A percentile compares a stretch with the other conserved stretches of the same genome.
These are phyloP conservation scores for Meda fulgida DNA, from an alignment of 2,797 vertebrate species.

Conservation along the genomic window DNA sequence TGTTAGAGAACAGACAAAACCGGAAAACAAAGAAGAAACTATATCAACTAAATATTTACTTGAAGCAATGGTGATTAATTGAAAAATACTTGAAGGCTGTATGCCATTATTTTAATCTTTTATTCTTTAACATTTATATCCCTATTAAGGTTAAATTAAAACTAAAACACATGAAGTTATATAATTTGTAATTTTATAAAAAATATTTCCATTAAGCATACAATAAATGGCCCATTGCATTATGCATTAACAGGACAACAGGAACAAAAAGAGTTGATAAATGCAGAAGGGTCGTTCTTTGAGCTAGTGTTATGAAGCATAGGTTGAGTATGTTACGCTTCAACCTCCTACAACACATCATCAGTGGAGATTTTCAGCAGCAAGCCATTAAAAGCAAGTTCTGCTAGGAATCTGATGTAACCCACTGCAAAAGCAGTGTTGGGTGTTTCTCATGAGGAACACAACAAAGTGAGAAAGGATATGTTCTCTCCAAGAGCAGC, in stretches of 20 bases:
- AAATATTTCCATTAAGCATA: neutral
- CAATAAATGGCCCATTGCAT: conserved; percentile 77
- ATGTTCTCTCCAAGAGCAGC: conserved; percentile 66
- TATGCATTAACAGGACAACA: conserved; percentile 56
- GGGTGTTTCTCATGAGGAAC: neutral
- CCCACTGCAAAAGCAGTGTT: conserved; percentile 46
- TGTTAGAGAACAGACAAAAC: neutral
- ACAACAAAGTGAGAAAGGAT: conserved; percentile 63
- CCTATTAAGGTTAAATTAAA: neutral
- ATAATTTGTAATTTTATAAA: neutral
- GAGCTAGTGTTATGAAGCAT: neutral
- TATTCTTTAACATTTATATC: neutral
- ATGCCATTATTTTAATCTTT: neutral
- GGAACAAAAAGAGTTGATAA: neutral
- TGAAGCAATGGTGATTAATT: neutral
- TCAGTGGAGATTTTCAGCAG: conserved; percentile 26
- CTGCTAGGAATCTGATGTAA: conserved; percentile 49
- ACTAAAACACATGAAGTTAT: neutral
- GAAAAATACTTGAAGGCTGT: neutral
- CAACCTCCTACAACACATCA: conserved; percentile 29
- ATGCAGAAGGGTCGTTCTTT: neutral
- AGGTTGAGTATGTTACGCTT: neutral
- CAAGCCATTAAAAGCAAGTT: conserved; percentile 29
- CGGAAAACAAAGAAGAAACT: neutral
- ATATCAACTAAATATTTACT: neutral